phyloP scores from a whole-genome alignment of 2,888 invertebrate genomes.

The Clistopyga incitator region DNA sequence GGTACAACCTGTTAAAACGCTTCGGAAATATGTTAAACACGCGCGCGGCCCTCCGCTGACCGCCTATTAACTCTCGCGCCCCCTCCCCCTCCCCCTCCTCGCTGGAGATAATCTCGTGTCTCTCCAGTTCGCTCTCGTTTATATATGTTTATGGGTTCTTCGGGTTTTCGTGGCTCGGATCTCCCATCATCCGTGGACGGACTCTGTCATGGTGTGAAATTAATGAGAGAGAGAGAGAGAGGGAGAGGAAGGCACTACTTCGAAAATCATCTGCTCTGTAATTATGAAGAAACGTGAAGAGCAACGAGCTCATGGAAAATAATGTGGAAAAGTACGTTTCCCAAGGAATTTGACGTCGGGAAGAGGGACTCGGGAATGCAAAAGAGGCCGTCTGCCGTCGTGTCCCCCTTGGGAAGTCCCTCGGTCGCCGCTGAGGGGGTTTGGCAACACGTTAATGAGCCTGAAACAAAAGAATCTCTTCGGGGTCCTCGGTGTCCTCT shows the following conservation, averaged over 20 bases:
- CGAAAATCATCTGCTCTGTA: neutral
- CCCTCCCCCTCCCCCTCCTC: no score
- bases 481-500: constrained; percentile 52
- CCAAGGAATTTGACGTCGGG: constrained; percentile 30
- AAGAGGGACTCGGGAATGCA: constrained; percentile 39
- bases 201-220: constrained; percentile 25
- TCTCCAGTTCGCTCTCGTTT: constrained; percentile 13
- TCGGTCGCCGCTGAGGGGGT: constrained; percentile 72
- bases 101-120: constrained; percentile 46
- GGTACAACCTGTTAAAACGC: constrained; percentile 67
- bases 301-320: constrained; percentile 17
- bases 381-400: constrained; percentile 40
- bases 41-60: constrained; percentile 55
- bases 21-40: constrained; percentile 66
- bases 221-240: neutral
- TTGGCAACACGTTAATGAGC: constrained; percentile 83
- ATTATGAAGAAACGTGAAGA: constrained; percentile 25
- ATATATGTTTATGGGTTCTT: neutral
- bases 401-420: constrained; percentile 23
- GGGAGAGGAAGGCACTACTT: neutral
- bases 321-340: constrained; percentile 31
- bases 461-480: constrained; percentile 82
- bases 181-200: neutral
- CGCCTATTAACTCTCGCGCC: constrained; percentile 64
- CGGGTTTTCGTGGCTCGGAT: constrained; percentile 8